Conservation (phyloP, 1,140 invertebrate genomes). For the Temnothorax longispinosus region DNA sequence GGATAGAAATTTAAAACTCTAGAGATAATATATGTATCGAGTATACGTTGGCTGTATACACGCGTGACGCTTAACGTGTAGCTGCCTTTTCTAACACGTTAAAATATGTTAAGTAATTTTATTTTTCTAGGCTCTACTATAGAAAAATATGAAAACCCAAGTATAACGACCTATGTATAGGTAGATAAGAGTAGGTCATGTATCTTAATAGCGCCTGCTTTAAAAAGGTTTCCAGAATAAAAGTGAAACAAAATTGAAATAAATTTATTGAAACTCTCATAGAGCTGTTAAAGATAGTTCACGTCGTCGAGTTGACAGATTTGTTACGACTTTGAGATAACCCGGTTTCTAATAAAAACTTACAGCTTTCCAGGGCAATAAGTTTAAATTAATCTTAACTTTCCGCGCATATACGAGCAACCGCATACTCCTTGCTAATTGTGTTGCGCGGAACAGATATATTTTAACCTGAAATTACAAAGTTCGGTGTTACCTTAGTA, state of each 20-base stretch:
- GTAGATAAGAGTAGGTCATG: not conserved
- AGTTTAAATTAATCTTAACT: constrained; percentile 60
- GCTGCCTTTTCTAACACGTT: not conserved
- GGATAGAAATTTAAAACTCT: constrained; percentile 2
- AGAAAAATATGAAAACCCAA: not conserved
- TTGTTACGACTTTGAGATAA: constrained; percentile 41
- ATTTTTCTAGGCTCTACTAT: not conserved
- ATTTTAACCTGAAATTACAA: constrained; percentile 52
- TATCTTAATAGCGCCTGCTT: not conserved
- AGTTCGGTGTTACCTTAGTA: constrained; percentile 27
- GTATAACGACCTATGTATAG: not conserved
- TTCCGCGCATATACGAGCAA: constrained; percentile 34
- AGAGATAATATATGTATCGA: not conserved
- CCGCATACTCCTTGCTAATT: constrained; percentile 38
- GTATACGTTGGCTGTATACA: not conserved
- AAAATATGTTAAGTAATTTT: not conserved
- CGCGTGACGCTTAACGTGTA: not conserved
- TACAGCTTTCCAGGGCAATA: constrained; percentile 33
- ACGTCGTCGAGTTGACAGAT: not conserved
- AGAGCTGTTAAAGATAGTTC: not conserved
- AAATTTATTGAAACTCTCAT: not conserved
- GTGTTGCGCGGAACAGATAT: constrained; percentile 54
- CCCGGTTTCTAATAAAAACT: constrained; percentile 37
- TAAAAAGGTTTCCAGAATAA: not conserved
- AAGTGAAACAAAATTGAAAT: not conserved